Evolutionary conservation across 2,113 vertebrate genomes (phyloP), one percentile per base, ranked within the genome.

Genomic region (Alces alces): DNA sequence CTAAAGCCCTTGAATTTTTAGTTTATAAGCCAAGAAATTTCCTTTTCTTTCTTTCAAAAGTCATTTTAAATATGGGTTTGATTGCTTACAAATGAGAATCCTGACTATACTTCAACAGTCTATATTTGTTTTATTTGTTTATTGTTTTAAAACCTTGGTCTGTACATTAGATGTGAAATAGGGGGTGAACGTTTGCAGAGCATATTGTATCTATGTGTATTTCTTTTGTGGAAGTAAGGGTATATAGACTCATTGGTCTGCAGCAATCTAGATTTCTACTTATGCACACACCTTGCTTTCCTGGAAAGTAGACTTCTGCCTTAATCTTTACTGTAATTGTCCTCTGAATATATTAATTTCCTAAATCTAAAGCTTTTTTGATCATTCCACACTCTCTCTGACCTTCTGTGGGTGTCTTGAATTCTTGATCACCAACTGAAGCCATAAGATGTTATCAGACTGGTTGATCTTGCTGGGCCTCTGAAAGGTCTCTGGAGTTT

Each of bases 81-180:
- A 90, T 45, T 86, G 79, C 76, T 92, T 93, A 43, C 43, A 91
- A 92, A 91, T 55, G 85, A 94, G 79, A 96, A 79, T 80, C 87
- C n/a, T n/a, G 14, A 85, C 27, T 90, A 25, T 82, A 66, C 52
- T 89, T 88, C 60, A 93, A 78, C 54, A 55, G 58, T 57, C 61
- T 61, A 33, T 30, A 33, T 30, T 54, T 50, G 47, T 57, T 66
- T 78, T 55, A 55, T 58, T 86, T 94, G 6, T 47, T 70, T 85
- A 11, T 66, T 93, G 19, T 52, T 86, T 92, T 93, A 78, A 97
- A 96, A 96, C 54, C 36, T 86, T 61, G 55, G 1, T 50, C n/a
- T 47, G 28, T 21, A 76, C 70, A 27, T 64, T 80, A 64, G 2
- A 45, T 54, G 13, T 30, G 17, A 17, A 43, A 52, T 43, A 66